These are phyloP conservation scores for Conopomorpha cramerella DNA, from an alignment of 1,140 invertebrate genomes.

Conservation along the genomic window DNA sequence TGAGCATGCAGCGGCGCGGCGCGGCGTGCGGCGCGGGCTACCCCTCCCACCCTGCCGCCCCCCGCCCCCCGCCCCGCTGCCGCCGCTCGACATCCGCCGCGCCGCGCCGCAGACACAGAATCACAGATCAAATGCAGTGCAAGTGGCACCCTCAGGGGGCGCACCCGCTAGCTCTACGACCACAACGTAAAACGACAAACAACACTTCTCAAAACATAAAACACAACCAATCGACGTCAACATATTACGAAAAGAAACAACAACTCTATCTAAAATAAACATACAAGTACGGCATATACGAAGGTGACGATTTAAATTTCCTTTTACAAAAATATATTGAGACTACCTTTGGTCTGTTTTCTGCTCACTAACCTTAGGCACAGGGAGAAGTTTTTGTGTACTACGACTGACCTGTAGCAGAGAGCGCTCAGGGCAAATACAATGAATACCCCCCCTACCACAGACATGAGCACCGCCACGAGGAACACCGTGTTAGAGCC, in stretches of 20 bases:
- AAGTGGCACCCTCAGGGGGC: too few species aligned
- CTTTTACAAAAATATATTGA: too few species aligned
- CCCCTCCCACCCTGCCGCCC: too few species aligned
- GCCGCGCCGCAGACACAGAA: conserved; percentile 36
- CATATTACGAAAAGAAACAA: conserved; percentile 46
- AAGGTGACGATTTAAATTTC: conserved; percentile 59
- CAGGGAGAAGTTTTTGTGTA: conserved; percentile 96
- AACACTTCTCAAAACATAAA: conserved; percentile 35
- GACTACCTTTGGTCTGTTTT: conserved; percentile 72
- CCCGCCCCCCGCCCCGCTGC: background rate
- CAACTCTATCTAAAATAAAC: conserved; percentile 56
- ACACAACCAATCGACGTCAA: conserved; percentile 51
- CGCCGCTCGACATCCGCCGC: background rate
- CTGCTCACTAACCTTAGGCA: conserved; percentile 94
- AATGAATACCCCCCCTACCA: conserved; percentile 97
- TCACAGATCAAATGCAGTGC: conserved; percentile 59
- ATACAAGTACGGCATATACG: conserved; percentile 58
- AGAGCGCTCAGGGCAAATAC: conserved; percentile 97
- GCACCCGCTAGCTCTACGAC: conserved; percentile 36
- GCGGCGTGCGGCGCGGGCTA: conserved; percentile 34
- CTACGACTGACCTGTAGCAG: conserved; percentile 99
- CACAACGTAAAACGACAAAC: conserved; percentile 47
- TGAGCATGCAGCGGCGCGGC: conserved; percentile 48
- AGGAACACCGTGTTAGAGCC: conserved; percentile 94
- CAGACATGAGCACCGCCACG: conserved; percentile 96